Evolutionary conservation across 2,113 vertebrate genomes (phyloP), one percentile per base, ranked within the genome.

Genomic region (Apistogramma diplotaenia): DNA sequence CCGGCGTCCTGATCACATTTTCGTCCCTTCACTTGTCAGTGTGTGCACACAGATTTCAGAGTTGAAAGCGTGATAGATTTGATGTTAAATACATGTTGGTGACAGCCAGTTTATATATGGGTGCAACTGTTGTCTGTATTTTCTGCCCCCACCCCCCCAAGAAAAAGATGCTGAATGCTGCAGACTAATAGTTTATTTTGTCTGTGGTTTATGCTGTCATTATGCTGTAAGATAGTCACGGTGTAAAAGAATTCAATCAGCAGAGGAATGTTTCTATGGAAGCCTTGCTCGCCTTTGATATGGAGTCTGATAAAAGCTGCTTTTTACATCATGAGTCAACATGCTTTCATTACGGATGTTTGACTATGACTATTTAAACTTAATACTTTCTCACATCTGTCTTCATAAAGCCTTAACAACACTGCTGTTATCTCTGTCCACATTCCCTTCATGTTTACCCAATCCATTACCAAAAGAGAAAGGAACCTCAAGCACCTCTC

Each of bases 401-500:
- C 74, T 79, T 74, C 78, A 84, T 77, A 83, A 74, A 84, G 58
- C 62, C 67, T 70, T 75, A 43, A 73, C 37, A 75, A 75, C 77
- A 67, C 54, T 23, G 43, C 78, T 84, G 51, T 76, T 79, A 87
- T 89, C 81, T 83, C 59, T 51, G 74, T 81, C 74, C 81, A 86
- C 72, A 55, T 84, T 75, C 54, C 40, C 70, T 87, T 87, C 57
- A 86, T 86, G 72, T 74, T 75, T 23, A 76, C 65, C 43, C 79
- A 79, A 61, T 74, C 83, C 86, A 84, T 79, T 85, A 82, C 43
- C n/a, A 80, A 76, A 83, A 82, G 35, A 84, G 54, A 88, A 54
- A 79, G 49, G 37, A 70, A 51, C 72, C 83, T 78, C 33, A 74
- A 73, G 82, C 71, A 76, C 88, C 46, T 67, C 53, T 56, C 54